Evolutionary conservation across 2,888 invertebrate genomes (phyloP).

Genomic region (Auanema sp.): DNA sequence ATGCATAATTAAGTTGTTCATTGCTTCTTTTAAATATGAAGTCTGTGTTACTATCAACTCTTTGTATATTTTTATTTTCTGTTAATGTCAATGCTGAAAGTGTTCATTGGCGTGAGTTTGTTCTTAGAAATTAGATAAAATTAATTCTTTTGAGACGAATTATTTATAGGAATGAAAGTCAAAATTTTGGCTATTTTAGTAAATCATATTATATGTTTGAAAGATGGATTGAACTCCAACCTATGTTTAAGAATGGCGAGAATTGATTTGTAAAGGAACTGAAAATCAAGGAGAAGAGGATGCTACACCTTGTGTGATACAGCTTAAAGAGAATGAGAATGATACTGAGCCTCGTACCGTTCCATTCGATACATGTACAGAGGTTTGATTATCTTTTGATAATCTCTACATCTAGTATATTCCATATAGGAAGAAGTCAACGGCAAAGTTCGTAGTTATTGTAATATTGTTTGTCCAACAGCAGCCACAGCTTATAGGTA

Average conservation of each 20-base stretch:
- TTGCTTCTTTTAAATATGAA: too few species aligned
- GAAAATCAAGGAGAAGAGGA: conserved; percentile 38
- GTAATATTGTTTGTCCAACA: conserved; percentile 53
- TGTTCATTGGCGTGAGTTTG: conserved; percentile 53
- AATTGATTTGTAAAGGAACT: conserved; percentile 44
- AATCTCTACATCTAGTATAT: background rate
- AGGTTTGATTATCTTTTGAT: conserved; percentile 25
- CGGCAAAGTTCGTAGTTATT: conserved; percentile 56
- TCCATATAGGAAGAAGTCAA: conserved; percentile 52
- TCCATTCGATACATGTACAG: conserved; percentile 50
- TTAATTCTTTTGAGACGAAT: background rate
- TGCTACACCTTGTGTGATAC: conserved; percentile 49
- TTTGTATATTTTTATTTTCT: too few species aligned
- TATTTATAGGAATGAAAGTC: conserved; percentile 5
- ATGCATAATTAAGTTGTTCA: too few species aligned
- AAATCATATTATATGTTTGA: too few species aligned
- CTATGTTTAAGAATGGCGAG: conserved; percentile 56
- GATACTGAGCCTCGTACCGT: conserved; percentile 45
- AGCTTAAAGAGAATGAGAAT: conserved; percentile 49
- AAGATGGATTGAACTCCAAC: background rate
- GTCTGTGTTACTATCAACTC: too few species aligned
- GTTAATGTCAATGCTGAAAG: conserved; percentile 9
- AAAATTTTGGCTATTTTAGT: too few species aligned
- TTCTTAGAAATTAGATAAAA: background rate
- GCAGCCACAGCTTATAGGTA: conserved; percentile 56